Evolutionary conservation across 2,888 invertebrate species (phyloP).

Genomic region (Troilus luridus): DNA sequence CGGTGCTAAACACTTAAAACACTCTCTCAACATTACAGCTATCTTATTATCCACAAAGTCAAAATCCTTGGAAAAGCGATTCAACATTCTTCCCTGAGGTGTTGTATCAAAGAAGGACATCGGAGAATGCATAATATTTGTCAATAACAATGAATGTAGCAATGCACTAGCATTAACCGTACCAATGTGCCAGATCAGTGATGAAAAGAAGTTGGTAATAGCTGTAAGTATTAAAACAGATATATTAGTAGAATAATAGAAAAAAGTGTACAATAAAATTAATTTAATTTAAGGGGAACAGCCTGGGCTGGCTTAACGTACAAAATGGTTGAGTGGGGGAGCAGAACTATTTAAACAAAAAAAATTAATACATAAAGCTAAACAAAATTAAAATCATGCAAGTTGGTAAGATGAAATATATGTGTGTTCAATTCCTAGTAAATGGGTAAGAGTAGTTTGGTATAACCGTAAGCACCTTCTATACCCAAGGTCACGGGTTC

Average conservation of each 20-base stretch:
- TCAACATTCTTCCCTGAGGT: slow-evolving; percentile 83
- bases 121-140: slow-evolving; percentile 78
- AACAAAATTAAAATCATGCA: too few relatives aligned
- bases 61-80: slow-evolving; percentile 83
- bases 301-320: too few relatives aligned
- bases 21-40: slow-evolving; percentile 45
- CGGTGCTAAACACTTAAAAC: slow-evolving; percentile 74
- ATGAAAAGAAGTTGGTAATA: background rate
- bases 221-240: background rate
- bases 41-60: slow-evolving; percentile 74
- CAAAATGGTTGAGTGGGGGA: too few relatives aligned
- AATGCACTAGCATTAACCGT: slow-evolving; percentile 46
- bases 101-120: slow-evolving; percentile 85
- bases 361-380: too few relatives aligned
- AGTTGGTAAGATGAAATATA: too few relatives aligned
- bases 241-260: background rate
- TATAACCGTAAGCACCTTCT: too few relatives aligned
- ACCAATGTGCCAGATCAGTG: slow-evolving; percentile 24
- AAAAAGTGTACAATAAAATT: too few relatives aligned
- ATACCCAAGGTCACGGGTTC: too few relatives aligned
- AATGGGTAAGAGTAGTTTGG: too few relatives aligned
- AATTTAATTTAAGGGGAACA: too few relatives aligned
- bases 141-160: slow-evolving; percentile 70
- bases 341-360: too few relatives aligned
- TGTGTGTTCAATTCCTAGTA: too few relatives aligned